These are phyloP conservation scores for Lamellibrachia satsuma DNA, from an alignment of 2,888 invertebrate species.

Conservation along the genomic window DNA sequence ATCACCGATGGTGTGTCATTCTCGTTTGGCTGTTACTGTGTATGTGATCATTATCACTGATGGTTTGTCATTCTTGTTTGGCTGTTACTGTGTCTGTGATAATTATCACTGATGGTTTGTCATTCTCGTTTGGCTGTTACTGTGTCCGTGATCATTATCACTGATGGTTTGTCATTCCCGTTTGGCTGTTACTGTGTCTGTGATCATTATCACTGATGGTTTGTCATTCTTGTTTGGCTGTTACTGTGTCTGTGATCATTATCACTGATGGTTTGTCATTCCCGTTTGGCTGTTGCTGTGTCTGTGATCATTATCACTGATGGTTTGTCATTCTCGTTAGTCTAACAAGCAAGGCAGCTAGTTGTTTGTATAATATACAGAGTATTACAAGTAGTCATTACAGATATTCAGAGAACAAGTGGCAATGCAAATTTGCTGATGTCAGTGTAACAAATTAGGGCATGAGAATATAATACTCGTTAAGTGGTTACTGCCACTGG, in stretches of 20 bases:
- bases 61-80: neutral
- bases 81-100: neutral
- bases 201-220: neutral
- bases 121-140: neutral
- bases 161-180: too few species aligned
- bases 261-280: too few species aligned
- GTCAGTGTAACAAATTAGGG: neutral
- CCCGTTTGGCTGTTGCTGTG: too few species aligned
- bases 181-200: neutral
- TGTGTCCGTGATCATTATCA: neutral
- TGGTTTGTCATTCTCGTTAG: neutral
- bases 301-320: neutral
- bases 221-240: neutral
- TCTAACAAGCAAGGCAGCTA: neutral
- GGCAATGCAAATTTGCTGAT: neutral
- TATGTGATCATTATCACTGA: neutral
- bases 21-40: neutral
- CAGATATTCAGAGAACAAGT: neutral
- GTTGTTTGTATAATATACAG: neutral
- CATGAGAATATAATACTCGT: too few species aligned
- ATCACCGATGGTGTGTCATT: neutral
- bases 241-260: neutral
- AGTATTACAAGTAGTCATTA: neutral
- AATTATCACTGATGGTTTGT: neutral
- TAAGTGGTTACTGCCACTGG: neutral